Evolutionary conservation across 2,888 invertebrate genomes (phyloP).

Genomic region (Brachyopa scutellaris): DNA sequence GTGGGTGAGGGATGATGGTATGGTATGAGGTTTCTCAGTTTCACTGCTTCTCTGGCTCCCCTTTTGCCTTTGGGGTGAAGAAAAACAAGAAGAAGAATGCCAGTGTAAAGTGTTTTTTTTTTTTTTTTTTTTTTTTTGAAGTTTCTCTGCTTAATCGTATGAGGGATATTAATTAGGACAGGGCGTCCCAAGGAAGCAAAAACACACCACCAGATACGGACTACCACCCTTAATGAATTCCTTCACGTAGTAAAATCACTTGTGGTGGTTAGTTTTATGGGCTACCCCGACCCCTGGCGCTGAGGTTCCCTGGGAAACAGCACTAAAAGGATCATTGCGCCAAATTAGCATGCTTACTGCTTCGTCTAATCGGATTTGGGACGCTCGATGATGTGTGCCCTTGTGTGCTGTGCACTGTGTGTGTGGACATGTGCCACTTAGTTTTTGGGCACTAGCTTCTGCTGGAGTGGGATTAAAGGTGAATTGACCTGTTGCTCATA

Average conservation of each 20-base stretch:
- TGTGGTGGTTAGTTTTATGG: conserved; percentile 69
- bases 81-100: conserved; percentile 28
- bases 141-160: conserved; percentile 61
- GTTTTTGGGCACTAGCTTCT: too few species aligned
- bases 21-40: background rate
- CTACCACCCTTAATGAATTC: conserved; percentile 62
- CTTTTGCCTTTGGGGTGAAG: conserved; percentile 18
- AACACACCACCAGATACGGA: conserved; percentile 30
- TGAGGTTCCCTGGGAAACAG: conserved; percentile 34
- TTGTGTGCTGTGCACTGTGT: conserved; percentile 6
- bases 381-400: conserved; percentile 51
- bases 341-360: conserved; percentile 71
- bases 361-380: conserved; percentile 71
- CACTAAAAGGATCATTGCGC: conserved; percentile 68
- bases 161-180: conserved; percentile 69
- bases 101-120: conserved; percentile 52
- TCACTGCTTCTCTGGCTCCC: background rate
- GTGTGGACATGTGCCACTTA: conserved; percentile 56
- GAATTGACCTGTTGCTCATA: conserved; percentile 65
- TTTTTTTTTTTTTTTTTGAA: conserved; percentile 44
- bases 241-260: conserved; percentile 67
- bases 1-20: background rate
- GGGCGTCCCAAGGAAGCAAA: conserved; percentile 66
- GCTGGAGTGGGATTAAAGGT: conserved; percentile 56
- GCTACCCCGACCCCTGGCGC: conserved; percentile 5